These are phyloP conservation scores for Sebastes goodei DNA, from an alignment of 2,797 vertebrate genomes.

Conservation along the genomic window DNA sequence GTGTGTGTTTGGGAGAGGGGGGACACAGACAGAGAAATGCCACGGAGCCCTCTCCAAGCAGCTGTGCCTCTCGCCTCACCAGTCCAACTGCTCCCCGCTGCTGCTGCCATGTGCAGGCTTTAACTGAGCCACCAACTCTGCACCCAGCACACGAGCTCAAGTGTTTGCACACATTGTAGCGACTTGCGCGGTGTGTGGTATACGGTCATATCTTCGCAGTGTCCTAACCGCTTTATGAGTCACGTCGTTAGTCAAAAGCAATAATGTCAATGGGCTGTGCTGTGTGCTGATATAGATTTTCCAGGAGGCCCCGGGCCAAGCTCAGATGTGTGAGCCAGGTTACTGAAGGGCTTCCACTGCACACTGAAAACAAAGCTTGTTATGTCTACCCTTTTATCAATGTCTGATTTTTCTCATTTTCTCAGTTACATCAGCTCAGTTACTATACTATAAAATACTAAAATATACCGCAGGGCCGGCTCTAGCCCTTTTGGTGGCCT, in stretches of 20 bases:
- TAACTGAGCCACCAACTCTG: conserved; percentile 62
- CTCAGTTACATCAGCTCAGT: background rate
- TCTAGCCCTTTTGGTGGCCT: too few species aligned
- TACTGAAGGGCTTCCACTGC: conserved; percentile 44
- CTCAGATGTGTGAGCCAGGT: conserved; percentile 63
- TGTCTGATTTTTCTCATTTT: background rate
- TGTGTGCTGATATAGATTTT: conserved; percentile 50
- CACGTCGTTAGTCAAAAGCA: background rate
- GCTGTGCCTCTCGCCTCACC: conserved; percentile 77
- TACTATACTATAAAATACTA: background rate
- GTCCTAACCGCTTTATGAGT: conserved; percentile 8
- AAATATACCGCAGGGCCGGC: too few species aligned
- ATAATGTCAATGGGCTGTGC: conserved; percentile 22
- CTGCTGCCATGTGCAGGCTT: conserved; percentile 74
- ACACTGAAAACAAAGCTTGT: conserved; percentile 34
- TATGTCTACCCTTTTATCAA: background rate
- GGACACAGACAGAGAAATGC: conserved; percentile 79
- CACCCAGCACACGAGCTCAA: conserved; percentile 31
- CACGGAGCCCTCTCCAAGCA: conserved; percentile 82
- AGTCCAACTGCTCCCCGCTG: conserved; percentile 66
- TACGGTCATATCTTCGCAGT: background rate
- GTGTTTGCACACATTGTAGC: background rate
- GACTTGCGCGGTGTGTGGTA: background rate
- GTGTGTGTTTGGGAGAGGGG: conserved; percentile 58
- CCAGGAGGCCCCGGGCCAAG: conserved; percentile 61